Evolutionary conservation across 2,888 invertebrate species (phyloP).

Genomic region (Biston stratarius): DNA sequence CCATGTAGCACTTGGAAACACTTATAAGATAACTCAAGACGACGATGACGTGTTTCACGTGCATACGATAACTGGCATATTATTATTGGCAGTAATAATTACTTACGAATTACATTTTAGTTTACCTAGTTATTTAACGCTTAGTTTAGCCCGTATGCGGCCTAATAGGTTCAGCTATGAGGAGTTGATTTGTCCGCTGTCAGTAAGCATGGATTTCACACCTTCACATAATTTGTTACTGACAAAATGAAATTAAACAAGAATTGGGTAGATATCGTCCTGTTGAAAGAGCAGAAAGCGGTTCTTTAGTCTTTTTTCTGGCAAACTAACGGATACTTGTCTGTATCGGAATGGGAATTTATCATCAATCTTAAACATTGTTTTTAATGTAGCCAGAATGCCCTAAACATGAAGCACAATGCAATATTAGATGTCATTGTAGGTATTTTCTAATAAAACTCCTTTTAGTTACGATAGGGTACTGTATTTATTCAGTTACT

Average conservation of each 20-base stretch:
- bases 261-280: neutral
- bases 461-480: too few relatives aligned
- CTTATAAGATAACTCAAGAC: slow-evolving; percentile 4
- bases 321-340: neutral
- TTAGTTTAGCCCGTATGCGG: slow-evolving; percentile 16
- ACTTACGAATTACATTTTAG: slow-evolving; percentile 15
- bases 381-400: too few relatives aligned
- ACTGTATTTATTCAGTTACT: too few relatives aligned
- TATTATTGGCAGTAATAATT: slow-evolving; percentile 21
- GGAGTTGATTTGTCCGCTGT: slow-evolving; percentile 22
- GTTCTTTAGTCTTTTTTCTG: slow-evolving; percentile 6
- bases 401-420: too few relatives aligned
- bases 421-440: too few relatives aligned
- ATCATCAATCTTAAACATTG: slow-evolving; percentile 1
- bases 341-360: neutral
- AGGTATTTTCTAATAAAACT: too few relatives aligned
- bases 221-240: slow-evolving; percentile 14
- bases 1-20: neutral
- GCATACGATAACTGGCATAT: slow-evolving; percentile 17
- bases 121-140: slow-evolving; percentile 26
- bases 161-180: slow-evolving; percentile 12
- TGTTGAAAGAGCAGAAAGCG: slow-evolving; percentile 12
- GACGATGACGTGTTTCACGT: slow-evolving; percentile 19
- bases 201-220: slow-evolving; percentile 20
- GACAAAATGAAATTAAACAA: slow-evolving; percentile 7